Evolutionary conservation across 1,140 invertebrate species (phyloP).

Genomic region (Drosophila nikananu): DNA sequence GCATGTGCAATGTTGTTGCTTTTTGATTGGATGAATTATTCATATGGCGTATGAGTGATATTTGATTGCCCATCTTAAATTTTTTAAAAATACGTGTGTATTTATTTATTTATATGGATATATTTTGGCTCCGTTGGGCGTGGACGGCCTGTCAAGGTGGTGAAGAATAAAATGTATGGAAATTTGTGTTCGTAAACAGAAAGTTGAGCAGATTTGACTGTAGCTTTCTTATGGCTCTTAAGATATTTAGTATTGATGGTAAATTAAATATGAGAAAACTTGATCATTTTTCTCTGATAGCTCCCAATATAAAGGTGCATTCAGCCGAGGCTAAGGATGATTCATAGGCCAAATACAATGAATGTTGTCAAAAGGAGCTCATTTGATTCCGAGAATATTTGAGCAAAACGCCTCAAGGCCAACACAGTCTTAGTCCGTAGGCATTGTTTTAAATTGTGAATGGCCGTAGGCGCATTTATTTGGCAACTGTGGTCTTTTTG

Average conservation of each 20-base stretch:
- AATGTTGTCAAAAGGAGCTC: constrained; percentile 17
- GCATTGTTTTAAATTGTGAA: constrained; percentile 52
- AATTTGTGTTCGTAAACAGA: neutral
- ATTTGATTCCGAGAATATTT: constrained; percentile 44
- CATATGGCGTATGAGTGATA: constrained; percentile 79
- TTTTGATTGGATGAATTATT: constrained; percentile 70
- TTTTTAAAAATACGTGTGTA: neutral
- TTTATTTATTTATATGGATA: constrained; percentile 5
- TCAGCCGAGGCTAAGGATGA: neutral
- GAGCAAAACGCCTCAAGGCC: constrained; percentile 43
- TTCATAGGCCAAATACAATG: constrained; percentile 13
- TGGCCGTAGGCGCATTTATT: constrained; percentile 46
- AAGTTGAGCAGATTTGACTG: neutral
- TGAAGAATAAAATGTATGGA: constrained; percentile 1
- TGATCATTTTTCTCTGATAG: neutral
- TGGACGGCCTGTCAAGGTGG: constrained; percentile 4
- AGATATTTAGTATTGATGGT: neutral
- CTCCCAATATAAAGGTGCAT: neutral
- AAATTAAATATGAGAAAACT: neutral
- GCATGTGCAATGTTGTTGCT: constrained; percentile 43
- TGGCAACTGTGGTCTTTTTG: constrained; percentile 33
- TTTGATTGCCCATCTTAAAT: constrained; percentile 62
- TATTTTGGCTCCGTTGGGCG: neutral
- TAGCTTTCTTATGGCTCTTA: neutral
- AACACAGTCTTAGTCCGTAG: constrained; percentile 9